phyloP scores from a whole-genome alignment of 2,113 vertebrate genomes.

The Sapajus apella region DNA sequence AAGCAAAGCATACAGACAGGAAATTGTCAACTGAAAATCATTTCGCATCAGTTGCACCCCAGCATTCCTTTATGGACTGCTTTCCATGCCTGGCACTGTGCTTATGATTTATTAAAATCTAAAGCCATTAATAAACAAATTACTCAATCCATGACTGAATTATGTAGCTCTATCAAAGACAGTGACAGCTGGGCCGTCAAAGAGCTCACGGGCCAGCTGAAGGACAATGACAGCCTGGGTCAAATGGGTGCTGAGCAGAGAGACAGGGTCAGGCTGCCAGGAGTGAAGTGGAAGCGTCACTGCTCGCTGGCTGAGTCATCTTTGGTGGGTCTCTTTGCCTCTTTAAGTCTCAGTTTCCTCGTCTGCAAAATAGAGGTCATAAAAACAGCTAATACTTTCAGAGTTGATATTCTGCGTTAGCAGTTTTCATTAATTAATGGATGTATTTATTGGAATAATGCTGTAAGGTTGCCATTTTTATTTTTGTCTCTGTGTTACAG shows the following conservation, averaged over 20 bases:
- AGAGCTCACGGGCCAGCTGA: not conserved
- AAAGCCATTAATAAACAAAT: not conserved
- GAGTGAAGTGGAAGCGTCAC: not conserved
- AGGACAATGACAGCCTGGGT: accelerated
- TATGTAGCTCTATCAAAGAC: not conserved
- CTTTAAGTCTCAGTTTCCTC: not conserved
- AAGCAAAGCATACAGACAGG: not conserved
- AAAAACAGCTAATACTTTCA: not conserved
- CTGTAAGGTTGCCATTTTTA: not conserved
- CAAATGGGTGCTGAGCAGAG: too few species aligned
- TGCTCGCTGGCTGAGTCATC: not conserved
- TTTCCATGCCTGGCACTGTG: not conserved
- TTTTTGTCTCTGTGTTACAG: not conserved
- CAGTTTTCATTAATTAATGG: not conserved
- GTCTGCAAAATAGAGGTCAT: not conserved
- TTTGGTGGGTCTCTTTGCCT: too few species aligned
- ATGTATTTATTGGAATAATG: not conserved
- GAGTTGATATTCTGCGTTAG: accelerated
- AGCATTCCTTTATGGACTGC: not conserved
- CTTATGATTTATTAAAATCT: not conserved
- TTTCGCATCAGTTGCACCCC: not conserved
- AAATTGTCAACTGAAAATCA: not conserved
- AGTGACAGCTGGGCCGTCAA: not conserved
- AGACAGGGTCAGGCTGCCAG: not conserved
- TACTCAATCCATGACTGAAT: not conserved